Conservation (phyloP, 2,888 invertebrate species). For the Scaptomyza parva region DNA sequence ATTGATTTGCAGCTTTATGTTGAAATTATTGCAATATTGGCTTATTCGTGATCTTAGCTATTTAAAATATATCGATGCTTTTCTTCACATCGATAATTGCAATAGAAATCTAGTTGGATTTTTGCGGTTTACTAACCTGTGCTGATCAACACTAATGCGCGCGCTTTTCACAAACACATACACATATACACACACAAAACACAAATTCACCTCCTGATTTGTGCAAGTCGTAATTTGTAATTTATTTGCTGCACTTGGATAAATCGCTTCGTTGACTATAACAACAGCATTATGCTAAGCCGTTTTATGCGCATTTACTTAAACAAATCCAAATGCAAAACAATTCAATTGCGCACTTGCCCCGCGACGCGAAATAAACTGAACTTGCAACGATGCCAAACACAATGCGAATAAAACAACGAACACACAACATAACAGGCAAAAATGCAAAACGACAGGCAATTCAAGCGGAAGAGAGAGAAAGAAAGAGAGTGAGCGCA, state of each 20-base stretch:
- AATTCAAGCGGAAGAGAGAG: slow-evolving; percentile 5
- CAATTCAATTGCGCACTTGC: slow-evolving; percentile 40
- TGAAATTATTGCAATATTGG: background rate
- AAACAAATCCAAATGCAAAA: slow-evolving; percentile 28
- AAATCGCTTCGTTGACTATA: slow-evolving; percentile 4
- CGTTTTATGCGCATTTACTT: slow-evolving; percentile 15
- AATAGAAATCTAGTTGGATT: slow-evolving; percentile 3
- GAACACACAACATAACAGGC: slow-evolving; percentile 36
- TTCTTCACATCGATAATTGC: background rate
- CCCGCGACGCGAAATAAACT: slow-evolving; percentile 35
- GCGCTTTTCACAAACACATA: background rate
- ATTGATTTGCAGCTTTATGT: slow-evolving; percentile 24
- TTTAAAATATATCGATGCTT: slow-evolving; percentile 9
- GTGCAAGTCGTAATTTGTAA: slow-evolving; percentile 7
- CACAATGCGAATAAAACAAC: slow-evolving; percentile 53
- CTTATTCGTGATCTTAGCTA: background rate
- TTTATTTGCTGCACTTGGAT: slow-evolving; percentile 4
- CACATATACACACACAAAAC: background rate
- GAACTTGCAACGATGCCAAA: slow-evolving; percentile 52
- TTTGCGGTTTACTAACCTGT: slow-evolving; percentile 28
- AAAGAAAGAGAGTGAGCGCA: background rate
- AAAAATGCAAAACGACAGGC: slow-evolving; percentile 36
- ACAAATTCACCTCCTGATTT: slow-evolving; percentile 7
- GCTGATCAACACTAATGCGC: slow-evolving; percentile 19
- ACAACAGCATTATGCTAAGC: slow-evolving; percentile 10